Evolutionary conservation across 1,140 invertebrate genomes (phyloP).

Genomic region (Leptinotarsa texana): DNA sequence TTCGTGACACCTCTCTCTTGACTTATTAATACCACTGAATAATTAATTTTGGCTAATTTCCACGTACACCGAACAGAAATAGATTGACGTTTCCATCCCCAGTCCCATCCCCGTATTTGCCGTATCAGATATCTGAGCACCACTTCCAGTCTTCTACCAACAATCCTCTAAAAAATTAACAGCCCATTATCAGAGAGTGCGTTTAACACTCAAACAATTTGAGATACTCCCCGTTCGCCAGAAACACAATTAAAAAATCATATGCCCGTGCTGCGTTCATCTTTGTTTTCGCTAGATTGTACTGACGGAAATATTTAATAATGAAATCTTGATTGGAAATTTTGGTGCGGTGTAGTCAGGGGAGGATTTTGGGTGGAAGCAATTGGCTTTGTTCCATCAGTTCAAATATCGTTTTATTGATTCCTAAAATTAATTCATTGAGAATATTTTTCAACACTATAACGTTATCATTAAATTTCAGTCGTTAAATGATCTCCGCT

Average conservation of each 20-base stretch:
- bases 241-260: slow-evolving; percentile 23
- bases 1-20: slow-evolving; percentile 12
- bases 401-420: too few relatives aligned
- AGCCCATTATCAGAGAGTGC: slow-evolving; percentile 43
- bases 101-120: not conserved
- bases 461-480: too few relatives aligned
- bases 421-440: too few relatives aligned
- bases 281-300: slow-evolving; percentile 9
- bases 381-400: too few relatives aligned
- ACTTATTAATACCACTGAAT: slow-evolving; percentile 34
- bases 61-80: slow-evolving; percentile 20
- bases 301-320: not conserved
- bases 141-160: slow-evolving; percentile 39
- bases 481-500: too few relatives aligned
- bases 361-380: too few relatives aligned
- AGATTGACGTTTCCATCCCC: slow-evolving; percentile 35
- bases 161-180: slow-evolving; percentile 43
- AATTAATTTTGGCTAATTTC: slow-evolving; percentile 35
- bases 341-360: too few relatives aligned
- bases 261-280: slow-evolving; percentile 6
- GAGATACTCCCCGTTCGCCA: slow-evolving; percentile 26
- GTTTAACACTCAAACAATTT: slow-evolving; percentile 41
- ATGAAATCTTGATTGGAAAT: too few relatives aligned
- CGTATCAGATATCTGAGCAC: slow-evolving; percentile 2
- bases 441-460: too few relatives aligned